A percentile compares a stretch with the other conserved stretches of the same genome.
phyloP scores from a whole-genome alignment of 2,797 vertebrate genomes.

The Masticophis lateralis region DNA sequence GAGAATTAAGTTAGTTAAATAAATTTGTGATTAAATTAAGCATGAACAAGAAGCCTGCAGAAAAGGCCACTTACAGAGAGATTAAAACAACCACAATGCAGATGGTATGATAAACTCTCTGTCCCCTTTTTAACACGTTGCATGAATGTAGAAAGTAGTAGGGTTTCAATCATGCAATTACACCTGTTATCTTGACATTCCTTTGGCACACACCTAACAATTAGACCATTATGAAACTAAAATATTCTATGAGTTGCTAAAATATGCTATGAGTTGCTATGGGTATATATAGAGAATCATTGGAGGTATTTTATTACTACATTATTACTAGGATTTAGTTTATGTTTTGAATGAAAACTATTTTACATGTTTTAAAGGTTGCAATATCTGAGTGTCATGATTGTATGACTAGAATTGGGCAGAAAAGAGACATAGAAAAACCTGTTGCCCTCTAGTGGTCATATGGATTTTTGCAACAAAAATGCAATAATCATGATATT shows the following conservation, averaged over 20 bases:
- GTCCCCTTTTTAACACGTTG: not conserved
- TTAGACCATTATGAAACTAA: not conserved
- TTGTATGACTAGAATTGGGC: not conserved
- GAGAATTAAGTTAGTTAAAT: not conserved
- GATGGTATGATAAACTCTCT: not conserved
- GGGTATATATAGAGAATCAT: not conserved
- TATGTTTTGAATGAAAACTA: not conserved
- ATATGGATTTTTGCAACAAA: not conserved
- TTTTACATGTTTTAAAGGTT: not conserved
- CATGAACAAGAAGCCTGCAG: not conserved
- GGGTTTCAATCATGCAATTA: not conserved
- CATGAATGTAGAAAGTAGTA: not conserved
- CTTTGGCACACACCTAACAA: not conserved
- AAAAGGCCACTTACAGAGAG: not conserved
- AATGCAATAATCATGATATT: not conserved
- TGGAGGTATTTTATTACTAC: not conserved
- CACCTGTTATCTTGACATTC: not conserved
- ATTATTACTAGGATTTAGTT: not conserved
- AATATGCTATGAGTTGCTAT: not conserved
- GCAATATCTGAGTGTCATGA: not conserved
- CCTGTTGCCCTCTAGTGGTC: not conserved
- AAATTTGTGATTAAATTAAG: not conserved
- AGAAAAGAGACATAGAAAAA: not conserved
- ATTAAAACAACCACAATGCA: not conserved
- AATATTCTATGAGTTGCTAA: not conserved